Percentiles rank a stretch among this genome's conserved stretches.
phyloP scores from a whole-genome alignment of 2,888 invertebrate genomes.

The Chymomyza fuscimana region DNA sequence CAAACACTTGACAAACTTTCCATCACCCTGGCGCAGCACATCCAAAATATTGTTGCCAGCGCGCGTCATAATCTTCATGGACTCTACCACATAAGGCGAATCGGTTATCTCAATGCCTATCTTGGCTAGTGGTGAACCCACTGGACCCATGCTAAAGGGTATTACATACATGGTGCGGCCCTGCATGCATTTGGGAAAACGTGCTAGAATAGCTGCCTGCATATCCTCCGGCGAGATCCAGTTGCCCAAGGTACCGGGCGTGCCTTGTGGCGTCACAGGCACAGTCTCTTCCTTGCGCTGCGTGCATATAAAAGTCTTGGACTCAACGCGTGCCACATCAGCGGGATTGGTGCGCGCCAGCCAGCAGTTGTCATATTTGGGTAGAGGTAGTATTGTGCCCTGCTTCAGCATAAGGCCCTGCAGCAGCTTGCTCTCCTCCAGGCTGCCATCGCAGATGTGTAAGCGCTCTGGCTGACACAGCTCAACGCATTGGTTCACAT shows the following conservation, averaged over 20 bases:
- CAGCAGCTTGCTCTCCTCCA: conserved; percentile 87
- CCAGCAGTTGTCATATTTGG: conserved; percentile 97
- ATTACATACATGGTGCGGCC: conserved; percentile 99
- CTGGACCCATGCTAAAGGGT: conserved; percentile 99
- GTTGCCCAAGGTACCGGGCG: conserved; percentile 93
- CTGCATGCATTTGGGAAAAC: conserved; percentile 94
- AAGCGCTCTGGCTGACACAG: conserved; percentile 92
- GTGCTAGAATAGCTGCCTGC: conserved; percentile 87
- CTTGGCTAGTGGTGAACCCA: conserved; percentile 96
- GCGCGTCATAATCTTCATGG: conserved; percentile 98
- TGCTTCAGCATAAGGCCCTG: conserved; percentile 87
- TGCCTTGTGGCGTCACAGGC: conserved; percentile 87
- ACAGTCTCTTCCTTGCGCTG: conserved; percentile 89
- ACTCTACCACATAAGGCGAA: conserved; percentile 97
- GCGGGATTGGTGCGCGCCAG: conserved; percentile 96
- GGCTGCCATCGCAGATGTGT: conserved; percentile 96
- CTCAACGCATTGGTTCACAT: conserved; percentile 88
- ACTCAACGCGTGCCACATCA: conserved; percentile 98
- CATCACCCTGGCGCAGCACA: conserved; percentile 81
- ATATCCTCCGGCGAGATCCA: conserved; percentile 93
- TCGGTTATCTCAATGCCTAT: conserved; percentile 98
- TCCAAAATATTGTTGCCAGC: conserved; percentile 85
- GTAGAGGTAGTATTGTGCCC: conserved; percentile 88
- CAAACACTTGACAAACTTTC: conserved; percentile 90
- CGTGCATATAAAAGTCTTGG: conserved; percentile 96